These are phyloP conservation scores for Polylopha cassiicola DNA, from an alignment of 2,888 invertebrate genomes.

Conservation along the genomic window DNA sequence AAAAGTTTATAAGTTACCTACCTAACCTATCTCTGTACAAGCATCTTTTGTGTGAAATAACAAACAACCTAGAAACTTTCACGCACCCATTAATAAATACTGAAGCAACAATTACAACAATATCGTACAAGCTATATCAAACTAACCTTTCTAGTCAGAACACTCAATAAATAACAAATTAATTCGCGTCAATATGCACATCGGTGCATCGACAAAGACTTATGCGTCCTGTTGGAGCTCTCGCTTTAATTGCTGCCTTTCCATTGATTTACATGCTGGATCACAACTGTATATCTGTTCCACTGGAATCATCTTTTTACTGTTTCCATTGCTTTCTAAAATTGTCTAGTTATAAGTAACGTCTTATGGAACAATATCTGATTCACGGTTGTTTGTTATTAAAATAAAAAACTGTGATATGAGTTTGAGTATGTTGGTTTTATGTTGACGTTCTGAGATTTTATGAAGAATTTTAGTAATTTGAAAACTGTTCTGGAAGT, in stretches of 20 bases:
- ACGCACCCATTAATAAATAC: too few species aligned
- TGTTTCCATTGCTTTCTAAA: too few species aligned
- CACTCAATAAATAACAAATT: constrained; percentile 41
- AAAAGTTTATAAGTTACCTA: too few species aligned
- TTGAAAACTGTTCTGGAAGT: too few species aligned
- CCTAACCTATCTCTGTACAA: too few species aligned
- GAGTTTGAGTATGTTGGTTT: too few species aligned
- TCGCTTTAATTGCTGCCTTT: constrained; percentile 46
- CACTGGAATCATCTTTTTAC: not conserved
- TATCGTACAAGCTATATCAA: constrained; percentile 8
- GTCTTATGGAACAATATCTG: too few species aligned
- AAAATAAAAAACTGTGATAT: too few species aligned
- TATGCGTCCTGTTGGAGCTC: constrained; percentile 42
- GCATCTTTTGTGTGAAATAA: constrained; percentile 17
- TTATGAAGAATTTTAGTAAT: too few species aligned
- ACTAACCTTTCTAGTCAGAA: constrained; percentile 22
- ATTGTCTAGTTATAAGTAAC: too few species aligned
- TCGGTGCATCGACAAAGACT: constrained; percentile 29
- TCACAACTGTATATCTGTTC: constrained; percentile 11
- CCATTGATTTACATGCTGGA: constrained; percentile 49
- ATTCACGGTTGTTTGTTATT: too few species aligned
- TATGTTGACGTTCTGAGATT: too few species aligned
- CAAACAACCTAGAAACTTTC: constrained; percentile 20
- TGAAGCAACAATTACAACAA: constrained; percentile 18
- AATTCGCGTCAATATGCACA: constrained; percentile 37